Evolutionary conservation across 2,888 invertebrate genomes (phyloP), one percentile per base, ranked within the genome.

Genomic region (Meloe dianella): DNA sequence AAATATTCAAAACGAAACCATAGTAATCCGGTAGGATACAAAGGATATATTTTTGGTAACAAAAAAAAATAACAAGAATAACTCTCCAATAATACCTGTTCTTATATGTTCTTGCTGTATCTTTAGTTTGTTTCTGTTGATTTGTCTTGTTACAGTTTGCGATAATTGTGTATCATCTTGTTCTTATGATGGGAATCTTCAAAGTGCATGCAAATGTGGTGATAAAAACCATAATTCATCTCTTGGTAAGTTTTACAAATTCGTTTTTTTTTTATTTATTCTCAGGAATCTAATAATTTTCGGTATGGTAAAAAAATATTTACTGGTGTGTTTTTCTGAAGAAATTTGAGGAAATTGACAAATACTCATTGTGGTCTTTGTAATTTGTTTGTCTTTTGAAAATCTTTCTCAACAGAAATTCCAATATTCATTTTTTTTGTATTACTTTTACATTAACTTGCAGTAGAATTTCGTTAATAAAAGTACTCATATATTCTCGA

Each of bases 101-200:
- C 35, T 35, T 12, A 35, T 35, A 12, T 14, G 14, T 35, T 35
- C 14, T 35, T 35, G 14, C 7, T 35, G 9, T 54, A 24, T 22
- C 27, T 9, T 17, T 17, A 14, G 10, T 24, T 24, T 20, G 17
- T 54, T 9, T 17, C 12, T 14, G 56, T n/a, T 54, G 20, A 54
- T 24, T 20, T 54, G 9, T 3, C n/a, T 71, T 74, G 72, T 80
- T 78, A 54, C 81, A 85, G 86, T 83, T 63, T 86, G 86, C 71
- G 79, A 80, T 20, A 82, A 80, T 24, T 87, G 86, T 73, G 80
- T 84, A 65, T 78, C 82, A 27, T 85, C 85, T 72, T 87, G 87
- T 73, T 82, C 85, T 7, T 84, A 80, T 70, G 82, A 83, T 66
- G 83, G 81, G n/a, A 78, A 81, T 20, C 76, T 81, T 56, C 78